Evolutionary conservation across 2,113 vertebrate species (phyloP), one percentile per base, ranked within the genome.

Genomic region (Ceratotherium simum): DNA sequence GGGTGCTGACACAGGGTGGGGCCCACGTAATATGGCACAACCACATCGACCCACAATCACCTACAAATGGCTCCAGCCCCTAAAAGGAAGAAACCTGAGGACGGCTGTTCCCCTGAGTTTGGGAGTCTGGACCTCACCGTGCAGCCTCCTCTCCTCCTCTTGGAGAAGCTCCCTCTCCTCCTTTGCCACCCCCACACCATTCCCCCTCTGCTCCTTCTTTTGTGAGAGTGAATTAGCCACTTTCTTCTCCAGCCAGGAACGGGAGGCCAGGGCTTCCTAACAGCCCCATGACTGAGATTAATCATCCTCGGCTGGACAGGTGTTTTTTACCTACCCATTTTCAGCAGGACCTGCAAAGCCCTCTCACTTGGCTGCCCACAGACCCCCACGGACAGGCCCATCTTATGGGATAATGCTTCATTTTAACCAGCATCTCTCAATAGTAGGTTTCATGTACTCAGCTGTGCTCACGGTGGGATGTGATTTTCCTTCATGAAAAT

Each of bases 381-480:
- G 72, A 54, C 31, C 42, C 80, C 85, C 70, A 78, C 1, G 2
- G 73, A 51, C 18, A 93, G 78, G 16, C 70, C 82, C 75, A 54
- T 78, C 78, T 23, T 83, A 69, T 5, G n/a, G 82, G 81, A 93
- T 20, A 60, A 76, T 56, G 42, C n/a, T 86, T 79, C 20, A 83
- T 96, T 97, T 97, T 93, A 79, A 17, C 25, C 80, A 64, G 93
- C 96, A 95, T 91, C 36, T 84, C 91, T 75, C 95, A 92, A 94
- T 27, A 90, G 95, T 95, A 83, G 84, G 2, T 36, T 79, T 98
- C 97, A 56, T 92, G 93, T 84, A 76, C 76, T 97, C 97, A 83
- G 73, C 67, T 36, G 96, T 4, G 60, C 0, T 3, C 90, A 23
- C 70, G 0, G 12, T 56, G 36, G 94, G 94, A 94, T 17, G 18